Base-by-base conservation (phyloP, 2,797 vertebrate genomes). In the Bradypodion pumilum region DNA sequence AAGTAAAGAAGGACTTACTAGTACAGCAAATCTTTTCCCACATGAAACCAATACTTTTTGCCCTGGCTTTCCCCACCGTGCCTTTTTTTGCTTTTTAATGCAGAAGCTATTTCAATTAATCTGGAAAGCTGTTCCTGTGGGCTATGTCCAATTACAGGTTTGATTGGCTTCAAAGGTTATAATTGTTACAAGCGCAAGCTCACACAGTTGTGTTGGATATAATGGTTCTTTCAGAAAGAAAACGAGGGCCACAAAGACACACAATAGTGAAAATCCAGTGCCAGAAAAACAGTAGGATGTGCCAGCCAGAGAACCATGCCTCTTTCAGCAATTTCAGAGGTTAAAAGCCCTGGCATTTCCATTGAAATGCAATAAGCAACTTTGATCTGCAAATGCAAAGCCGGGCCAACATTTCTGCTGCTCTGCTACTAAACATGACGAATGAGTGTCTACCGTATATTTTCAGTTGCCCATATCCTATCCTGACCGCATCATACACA, bases 151-250 rank as follows among this genome's bases (percentile, higher is more conserved):
- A 86, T 56, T 86, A 70, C 0, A 89, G 88, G 70, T 44, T 75
- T 75, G 85, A 78, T 79, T 82, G 77, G 44, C 23, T 56, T 68
- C 85, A n/a, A 74, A 29, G 84, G 25, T 89, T 81, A 56, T 76
- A 86, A 1, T 1, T 52, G 76, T 0, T 84, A 84, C 88, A 87
- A 81, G 83, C 73, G 82, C 81, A 90, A 81, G 84, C 72, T 84
- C 86, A 87, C 78, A 75, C 81, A 73, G 69, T 88, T 85, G 87
- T 80, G 90, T 74, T 49, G 91, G 86, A 86, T 81, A 92, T 81
- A 92, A 93, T 85, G 86, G 88, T 89, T 91, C 84, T 92, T 92
- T 91, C 84, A 82, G 83, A 83, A 87, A 91, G 89, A 83, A 89
- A 77, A 89, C 69, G 84, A 88, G 90, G 86, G 88, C 89, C 91